phyloP scores from a whole-genome alignment of 1,140 invertebrate genomes.

The Phocides pigmalion region DNA sequence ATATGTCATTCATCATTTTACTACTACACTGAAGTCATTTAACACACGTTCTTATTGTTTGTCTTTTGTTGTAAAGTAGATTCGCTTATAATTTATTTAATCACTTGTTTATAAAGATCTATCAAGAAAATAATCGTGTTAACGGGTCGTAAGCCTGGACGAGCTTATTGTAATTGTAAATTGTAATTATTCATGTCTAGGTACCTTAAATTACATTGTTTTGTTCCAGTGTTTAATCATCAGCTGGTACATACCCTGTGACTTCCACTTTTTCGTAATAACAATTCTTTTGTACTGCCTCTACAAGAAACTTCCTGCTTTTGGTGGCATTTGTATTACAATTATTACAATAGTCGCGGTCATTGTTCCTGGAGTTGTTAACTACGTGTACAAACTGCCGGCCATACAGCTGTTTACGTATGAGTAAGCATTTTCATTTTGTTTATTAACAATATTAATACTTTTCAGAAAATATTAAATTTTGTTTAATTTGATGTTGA shows the following conservation, averaged over 20 bases:
- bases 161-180: slow-evolving; percentile 43
- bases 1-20: no score
- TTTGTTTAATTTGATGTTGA: no score
- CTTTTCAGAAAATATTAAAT: no score
- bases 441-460: neutral
- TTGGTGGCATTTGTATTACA: slow-evolving; percentile 49
- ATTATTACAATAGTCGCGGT: slow-evolving; percentile 55
- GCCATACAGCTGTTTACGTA: slow-evolving; percentile 82
- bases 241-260: slow-evolving; percentile 91
- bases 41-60: no score
- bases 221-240: slow-evolving; percentile 87
- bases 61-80: no score
- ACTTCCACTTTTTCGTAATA: slow-evolving; percentile 90
- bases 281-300: slow-evolving; percentile 85
- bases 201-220: slow-evolving; percentile 27
- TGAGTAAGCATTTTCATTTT: slow-evolving; percentile 63
- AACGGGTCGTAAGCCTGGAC: neutral
- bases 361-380: slow-evolving; percentile 77
- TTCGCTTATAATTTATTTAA: no score
- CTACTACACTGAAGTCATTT: no score
- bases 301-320: slow-evolving; percentile 62
- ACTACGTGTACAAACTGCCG: slow-evolving; percentile 73
- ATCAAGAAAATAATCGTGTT: no score
- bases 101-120: no score
- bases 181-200: slow-evolving; percentile 42